phyloP scores from a whole-genome alignment of 2,888 invertebrate genomes.

The Campaea margaritaria region DNA sequence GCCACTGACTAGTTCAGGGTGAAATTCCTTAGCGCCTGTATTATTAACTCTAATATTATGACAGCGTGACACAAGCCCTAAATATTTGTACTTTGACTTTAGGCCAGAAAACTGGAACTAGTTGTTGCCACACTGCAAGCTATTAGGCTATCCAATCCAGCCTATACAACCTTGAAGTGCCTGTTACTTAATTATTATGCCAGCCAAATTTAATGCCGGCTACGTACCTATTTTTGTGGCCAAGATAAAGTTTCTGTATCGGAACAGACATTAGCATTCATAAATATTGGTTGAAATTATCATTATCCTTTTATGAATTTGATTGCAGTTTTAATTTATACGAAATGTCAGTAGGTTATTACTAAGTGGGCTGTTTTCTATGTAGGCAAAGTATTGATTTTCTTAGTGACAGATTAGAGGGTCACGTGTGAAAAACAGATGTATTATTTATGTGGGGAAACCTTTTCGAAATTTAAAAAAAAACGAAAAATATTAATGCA shows the following conservation, averaged over 20 bases:
- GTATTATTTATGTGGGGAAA: too few species aligned
- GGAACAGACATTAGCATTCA: slow-evolving; percentile 37
- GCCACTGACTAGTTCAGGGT: slow-evolving; percentile 50
- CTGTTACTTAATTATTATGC: slow-evolving; percentile 85
- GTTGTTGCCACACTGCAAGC: slow-evolving; percentile 65
- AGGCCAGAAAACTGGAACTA: slow-evolving; percentile 71
- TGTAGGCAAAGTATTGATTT: slow-evolving; percentile 19
- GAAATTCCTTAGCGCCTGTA: slow-evolving; percentile 60
- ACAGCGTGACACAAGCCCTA: slow-evolving; percentile 71
- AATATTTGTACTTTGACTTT: slow-evolving; percentile 80
- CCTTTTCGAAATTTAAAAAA: too few species aligned
- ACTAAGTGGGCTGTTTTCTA: slow-evolving; percentile 20
- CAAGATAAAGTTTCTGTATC: slow-evolving; percentile 40
- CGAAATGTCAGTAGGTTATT: slow-evolving; percentile 22
- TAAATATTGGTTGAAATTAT: slow-evolving; percentile 28
- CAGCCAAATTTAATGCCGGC: slow-evolving; percentile 74
- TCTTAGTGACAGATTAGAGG: slow-evolving; percentile 12
- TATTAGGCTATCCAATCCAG: slow-evolving; percentile 75
- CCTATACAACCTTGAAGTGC: slow-evolving; percentile 76
- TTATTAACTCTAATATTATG: slow-evolving; percentile 67
- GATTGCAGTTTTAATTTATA: slow-evolving; percentile 26
- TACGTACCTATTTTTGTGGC: slow-evolving; percentile 60
- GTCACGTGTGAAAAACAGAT: slow-evolving; percentile 14
- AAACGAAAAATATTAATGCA: too few species aligned
- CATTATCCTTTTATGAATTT: slow-evolving; percentile 31